Percentiles rank a stretch among this genome's conserved stretches.
These are phyloP conservation scores for Pogonocherus hispidulus DNA, from an alignment of 2,888 invertebrate species.

Conservation along the genomic window DNA sequence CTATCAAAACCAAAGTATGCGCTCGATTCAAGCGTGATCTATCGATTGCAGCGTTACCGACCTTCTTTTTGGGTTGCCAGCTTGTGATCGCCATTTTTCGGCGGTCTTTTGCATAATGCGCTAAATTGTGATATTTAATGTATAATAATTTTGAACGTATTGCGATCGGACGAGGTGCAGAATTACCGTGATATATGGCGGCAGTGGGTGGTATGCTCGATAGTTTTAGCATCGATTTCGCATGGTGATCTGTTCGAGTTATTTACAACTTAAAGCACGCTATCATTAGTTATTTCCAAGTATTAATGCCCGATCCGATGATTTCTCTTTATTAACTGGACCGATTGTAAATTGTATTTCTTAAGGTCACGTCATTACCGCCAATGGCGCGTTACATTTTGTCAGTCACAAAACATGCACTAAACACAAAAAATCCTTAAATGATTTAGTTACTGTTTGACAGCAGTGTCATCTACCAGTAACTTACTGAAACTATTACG, in stretches of 20 bases:
- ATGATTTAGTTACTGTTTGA: too few species aligned
- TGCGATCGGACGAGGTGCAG: slow-evolving; percentile 29
- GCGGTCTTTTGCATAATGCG: slow-evolving; percentile 49
- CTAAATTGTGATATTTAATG: slow-evolving; percentile 49
- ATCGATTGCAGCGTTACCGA: slow-evolving; percentile 54
- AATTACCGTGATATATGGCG: slow-evolving; percentile 44
- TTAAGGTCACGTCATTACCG: too few species aligned
- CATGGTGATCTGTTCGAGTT: slow-evolving; percentile 28
- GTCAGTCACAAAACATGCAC: too few species aligned
- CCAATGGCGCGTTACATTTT: too few species aligned
- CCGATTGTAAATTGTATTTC: too few species aligned
- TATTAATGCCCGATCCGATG: neutral
- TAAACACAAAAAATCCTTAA: too few species aligned
- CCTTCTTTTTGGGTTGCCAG: slow-evolving; percentile 23
- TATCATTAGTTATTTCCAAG: neutral
- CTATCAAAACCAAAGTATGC: slow-evolving; percentile 63
- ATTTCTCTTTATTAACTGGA: neutral
- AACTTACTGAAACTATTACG: too few species aligned
- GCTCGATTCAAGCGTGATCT: slow-evolving; percentile 61
- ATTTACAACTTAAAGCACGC: neutral
- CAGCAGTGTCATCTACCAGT: too few species aligned
- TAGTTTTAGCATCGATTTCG: slow-evolving; percentile 36
- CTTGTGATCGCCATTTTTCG: slow-evolving; percentile 38
- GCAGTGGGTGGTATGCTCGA: slow-evolving; percentile 41
- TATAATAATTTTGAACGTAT: slow-evolving; percentile 41